A percentile compares a stretch with the other conserved stretches of the same genome.
phyloP scores from a whole-genome alignment of 64 coral and sea anemone species.

The Acropora tenuis region DNA sequence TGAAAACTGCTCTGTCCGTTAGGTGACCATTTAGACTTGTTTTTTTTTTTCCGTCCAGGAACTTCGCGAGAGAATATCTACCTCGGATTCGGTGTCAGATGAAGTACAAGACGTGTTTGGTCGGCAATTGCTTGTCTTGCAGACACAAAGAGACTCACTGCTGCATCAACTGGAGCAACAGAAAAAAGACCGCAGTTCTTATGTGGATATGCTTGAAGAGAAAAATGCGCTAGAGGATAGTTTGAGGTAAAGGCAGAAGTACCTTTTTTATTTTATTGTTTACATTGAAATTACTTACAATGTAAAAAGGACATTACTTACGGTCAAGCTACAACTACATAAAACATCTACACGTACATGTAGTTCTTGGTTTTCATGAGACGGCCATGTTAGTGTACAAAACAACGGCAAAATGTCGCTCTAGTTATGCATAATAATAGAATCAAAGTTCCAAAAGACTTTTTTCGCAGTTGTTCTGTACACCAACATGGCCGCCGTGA shows the following conservation, averaged over 20 bases:
- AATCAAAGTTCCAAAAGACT: too few relatives aligned
- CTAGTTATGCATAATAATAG: too few relatives aligned
- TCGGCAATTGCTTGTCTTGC: conserved; percentile 80
- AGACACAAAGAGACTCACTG: conserved; percentile 87
- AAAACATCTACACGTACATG: too few relatives aligned
- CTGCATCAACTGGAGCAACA: conserved; percentile 91
- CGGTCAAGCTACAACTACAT: too few relatives aligned
- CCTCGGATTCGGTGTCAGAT: conserved; percentile 86
- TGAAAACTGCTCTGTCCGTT: background rate
- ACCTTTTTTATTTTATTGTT: too few relatives aligned
- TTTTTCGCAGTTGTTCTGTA: too few relatives aligned
- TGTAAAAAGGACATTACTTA: too few relatives aligned
- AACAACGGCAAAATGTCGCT: too few relatives aligned
- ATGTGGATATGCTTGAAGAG: conserved; percentile 89
- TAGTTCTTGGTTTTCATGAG: too few relatives aligned
- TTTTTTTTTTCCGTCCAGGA: conserved; percentile 48
- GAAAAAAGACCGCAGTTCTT: conserved; percentile 91
- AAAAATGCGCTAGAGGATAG: conserved; percentile 90
- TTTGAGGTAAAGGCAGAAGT: conserved; percentile 14
- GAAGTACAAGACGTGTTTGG: conserved; percentile 97
- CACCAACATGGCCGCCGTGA: too few relatives aligned
- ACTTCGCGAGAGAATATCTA: conserved; percentile 90
- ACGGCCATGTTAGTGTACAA: too few relatives aligned
- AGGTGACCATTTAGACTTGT: background rate
- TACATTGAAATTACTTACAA: too few relatives aligned